phyloP scores from a whole-genome alignment of 2,797 vertebrate genomes.

The Podargus strigoides region DNA sequence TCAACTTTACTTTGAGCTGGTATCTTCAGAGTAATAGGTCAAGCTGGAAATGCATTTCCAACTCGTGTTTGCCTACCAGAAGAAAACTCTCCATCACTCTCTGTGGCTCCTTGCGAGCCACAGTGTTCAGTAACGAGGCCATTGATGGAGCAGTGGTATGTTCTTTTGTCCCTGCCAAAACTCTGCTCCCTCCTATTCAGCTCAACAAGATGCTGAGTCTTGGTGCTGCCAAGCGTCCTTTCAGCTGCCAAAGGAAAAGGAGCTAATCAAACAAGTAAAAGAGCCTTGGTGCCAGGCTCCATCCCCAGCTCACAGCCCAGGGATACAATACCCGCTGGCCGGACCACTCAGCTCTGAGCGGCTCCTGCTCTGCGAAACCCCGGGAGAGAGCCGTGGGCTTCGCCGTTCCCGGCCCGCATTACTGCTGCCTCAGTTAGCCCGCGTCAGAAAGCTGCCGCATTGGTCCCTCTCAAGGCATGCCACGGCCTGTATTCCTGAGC shows the following conservation, averaged over 20 bases:
- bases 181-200: slow-evolving; percentile 25
- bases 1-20: neutral
- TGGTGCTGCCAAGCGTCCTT: slow-evolving; percentile 33
- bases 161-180: slow-evolving; percentile 40
- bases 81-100: neutral
- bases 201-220: slow-evolving; percentile 7
- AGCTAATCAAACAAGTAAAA: slow-evolving; percentile 12
- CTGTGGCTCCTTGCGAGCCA: neutral
- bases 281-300: neutral
- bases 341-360: rapidly evolving
- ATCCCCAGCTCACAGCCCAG: neutral
- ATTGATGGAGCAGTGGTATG: slow-evolving; percentile 6
- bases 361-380: neutral
- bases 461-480: slow-evolving; percentile 24
- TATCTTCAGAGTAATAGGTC: neutral
- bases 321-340: neutral
- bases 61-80: neutral
- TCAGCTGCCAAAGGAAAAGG: slow-evolving; percentile 39
- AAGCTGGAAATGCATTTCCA: neutral
- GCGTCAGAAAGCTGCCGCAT: neutral
- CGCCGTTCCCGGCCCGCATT: neutral
- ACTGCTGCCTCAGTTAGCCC: slow-evolving; percentile 15
- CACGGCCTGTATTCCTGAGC: neutral
- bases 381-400: neutral
- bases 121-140: neutral